Percentiles rank a stretch among this genome's conserved stretches.
phyloP scores from a whole-genome alignment of 2,113 vertebrate species.

The Corythoichthys intestinalis region DNA sequence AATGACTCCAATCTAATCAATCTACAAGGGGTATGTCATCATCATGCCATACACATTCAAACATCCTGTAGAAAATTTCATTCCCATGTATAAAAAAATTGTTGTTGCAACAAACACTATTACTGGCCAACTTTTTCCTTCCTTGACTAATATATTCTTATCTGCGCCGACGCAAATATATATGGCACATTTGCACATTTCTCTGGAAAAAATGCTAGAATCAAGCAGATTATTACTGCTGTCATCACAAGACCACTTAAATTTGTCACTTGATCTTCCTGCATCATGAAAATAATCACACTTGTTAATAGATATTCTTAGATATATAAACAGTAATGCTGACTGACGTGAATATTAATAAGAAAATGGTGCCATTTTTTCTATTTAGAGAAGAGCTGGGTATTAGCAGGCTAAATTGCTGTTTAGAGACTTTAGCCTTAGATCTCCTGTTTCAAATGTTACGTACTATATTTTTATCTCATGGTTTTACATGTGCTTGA shows the following conservation, averaged over 20 bases:
- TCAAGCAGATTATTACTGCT: not conserved
- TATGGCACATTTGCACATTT: not conserved
- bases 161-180: not conserved
- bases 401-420: constrained; percentile 7
- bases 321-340: constrained; percentile 33
- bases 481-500: constrained; percentile 18
- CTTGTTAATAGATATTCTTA: constrained; percentile 17
- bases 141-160: not conserved
- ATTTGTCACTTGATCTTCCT: constrained; percentile 43
- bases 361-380: constrained; percentile 33
- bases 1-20: not conserved
- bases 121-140: not conserved
- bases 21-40: not conserved
- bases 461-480: constrained; percentile 47
- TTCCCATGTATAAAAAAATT: not conserved
- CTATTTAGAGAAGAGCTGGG: constrained; percentile 16
- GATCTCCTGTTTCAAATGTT: constrained; percentile 11
- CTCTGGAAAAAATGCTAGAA: not conserved
- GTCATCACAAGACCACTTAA: constrained; percentile 25
- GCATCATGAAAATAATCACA: constrained; percentile 44
- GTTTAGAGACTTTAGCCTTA: constrained; percentile 11
- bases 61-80: not conserved
- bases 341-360: constrained; percentile 48
- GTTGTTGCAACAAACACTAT: not conserved
- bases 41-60: not conserved